Evolutionary conservation across 2,797 vertebrate species (phyloP).

Genomic region (Phoeniculus purpureus): DNA sequence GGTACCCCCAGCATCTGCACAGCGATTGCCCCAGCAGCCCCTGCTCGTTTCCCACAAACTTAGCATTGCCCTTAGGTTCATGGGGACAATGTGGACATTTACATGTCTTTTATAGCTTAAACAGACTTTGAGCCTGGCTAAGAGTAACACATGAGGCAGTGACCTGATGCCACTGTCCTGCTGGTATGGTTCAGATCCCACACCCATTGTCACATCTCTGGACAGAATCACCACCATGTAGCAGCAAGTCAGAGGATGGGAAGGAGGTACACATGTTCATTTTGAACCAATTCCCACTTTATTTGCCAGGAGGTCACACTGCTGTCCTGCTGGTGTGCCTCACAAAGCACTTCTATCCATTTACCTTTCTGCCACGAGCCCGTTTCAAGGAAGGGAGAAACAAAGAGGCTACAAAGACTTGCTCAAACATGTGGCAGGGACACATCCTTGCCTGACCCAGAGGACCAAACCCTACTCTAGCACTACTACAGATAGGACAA

Average conservation of each 20-base stretch:
- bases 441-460: background rate
- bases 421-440: background rate
- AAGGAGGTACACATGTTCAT: accelerated
- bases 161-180: background rate
- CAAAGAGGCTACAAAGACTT: background rate
- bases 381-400: background rate
- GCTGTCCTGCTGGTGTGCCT: accelerated
- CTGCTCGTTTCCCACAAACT: accelerated
- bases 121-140: background rate
- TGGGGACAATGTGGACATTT: background rate
- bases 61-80: accelerated
- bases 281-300: background rate
- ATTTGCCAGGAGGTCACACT: accelerated
- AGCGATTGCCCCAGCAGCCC: accelerated
- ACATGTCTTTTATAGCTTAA: background rate
- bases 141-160: accelerated
- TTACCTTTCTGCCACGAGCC: background rate
- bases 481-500: too few species aligned
- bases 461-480: background rate
- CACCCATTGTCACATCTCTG: background rate
- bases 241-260: accelerated
- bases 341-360: background rate
- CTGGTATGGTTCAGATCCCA: background rate
- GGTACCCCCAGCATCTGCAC: accelerated
- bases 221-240: background rate